Evolutionary conservation across 2,888 invertebrate genomes (phyloP).

Genomic region (Amphipyra tragopoginis): DNA sequence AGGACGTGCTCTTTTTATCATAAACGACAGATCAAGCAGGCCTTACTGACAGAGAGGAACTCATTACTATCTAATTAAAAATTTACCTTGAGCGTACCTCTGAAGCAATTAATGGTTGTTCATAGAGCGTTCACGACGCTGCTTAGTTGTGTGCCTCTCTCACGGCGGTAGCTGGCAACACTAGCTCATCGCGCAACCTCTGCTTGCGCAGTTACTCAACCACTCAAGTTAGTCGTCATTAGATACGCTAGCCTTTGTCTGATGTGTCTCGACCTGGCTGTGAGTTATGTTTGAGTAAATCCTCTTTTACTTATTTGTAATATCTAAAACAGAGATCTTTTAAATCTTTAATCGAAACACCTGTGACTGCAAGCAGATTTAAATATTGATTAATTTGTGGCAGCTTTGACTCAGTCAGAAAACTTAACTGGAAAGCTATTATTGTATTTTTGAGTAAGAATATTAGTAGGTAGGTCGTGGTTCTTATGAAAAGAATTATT

Average conservation of each 20-base stretch:
- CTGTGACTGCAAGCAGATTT: too few relatives aligned
- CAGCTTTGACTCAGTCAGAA: too few relatives aligned
- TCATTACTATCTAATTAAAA: background rate
- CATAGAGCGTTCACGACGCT: slow-evolving; percentile 1
- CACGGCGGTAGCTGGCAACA: background rate
- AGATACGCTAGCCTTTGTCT: slow-evolving; percentile 14
- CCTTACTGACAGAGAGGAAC: background rate
- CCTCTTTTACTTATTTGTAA: background rate
- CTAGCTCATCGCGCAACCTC: background rate
- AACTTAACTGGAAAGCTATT: too few relatives aligned
- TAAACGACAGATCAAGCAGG: too few relatives aligned
- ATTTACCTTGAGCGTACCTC: background rate
- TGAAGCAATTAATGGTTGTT: slow-evolving; percentile 21
- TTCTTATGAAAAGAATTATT: too few relatives aligned
- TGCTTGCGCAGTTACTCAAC: slow-evolving; percentile 9
- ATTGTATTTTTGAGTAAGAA: too few relatives aligned
- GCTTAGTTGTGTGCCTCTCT: background rate
- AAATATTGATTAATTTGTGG: too few relatives aligned
- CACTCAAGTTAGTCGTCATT: slow-evolving; percentile 10
- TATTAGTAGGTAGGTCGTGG: too few relatives aligned
- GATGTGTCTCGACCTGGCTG: slow-evolving; percentile 28
- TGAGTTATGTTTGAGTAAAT: slow-evolving; percentile 12
- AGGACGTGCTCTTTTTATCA: too few relatives aligned
- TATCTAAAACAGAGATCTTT: too few relatives aligned
- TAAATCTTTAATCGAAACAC: too few relatives aligned